Conservation (phyloP, 2,888 invertebrate species). For the Didymodactylos carnosus region DNA sequence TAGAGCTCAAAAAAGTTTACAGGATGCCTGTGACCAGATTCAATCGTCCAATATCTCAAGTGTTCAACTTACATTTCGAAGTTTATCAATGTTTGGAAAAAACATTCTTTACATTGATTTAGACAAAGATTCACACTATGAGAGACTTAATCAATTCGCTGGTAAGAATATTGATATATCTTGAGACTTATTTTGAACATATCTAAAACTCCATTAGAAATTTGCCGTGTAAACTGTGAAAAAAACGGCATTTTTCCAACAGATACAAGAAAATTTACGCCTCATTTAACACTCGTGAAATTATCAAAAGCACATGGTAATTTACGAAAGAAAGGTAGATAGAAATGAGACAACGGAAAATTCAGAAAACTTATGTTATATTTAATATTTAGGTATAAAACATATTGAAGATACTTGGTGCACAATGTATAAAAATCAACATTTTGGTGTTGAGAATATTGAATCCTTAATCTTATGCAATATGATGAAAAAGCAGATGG, state of each 20-base stretch:
- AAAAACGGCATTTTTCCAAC: conserved; percentile 16
- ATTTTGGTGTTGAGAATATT: background rate
- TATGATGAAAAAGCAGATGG: background rate
- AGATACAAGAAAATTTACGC: conserved; percentile 18
- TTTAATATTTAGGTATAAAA: background rate
- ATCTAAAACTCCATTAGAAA: too few relatives aligned
- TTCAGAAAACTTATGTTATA: background rate
- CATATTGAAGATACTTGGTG: background rate
- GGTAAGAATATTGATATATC: conserved; percentile 1
- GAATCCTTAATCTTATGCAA: background rate
- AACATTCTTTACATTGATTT: conserved; percentile 20
- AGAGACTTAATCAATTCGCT: conserved; percentile 16
- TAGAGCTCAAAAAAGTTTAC: background rate
- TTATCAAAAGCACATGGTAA: conserved; percentile 16
- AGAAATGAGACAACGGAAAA: background rate
- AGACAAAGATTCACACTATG: conserved; percentile 13
- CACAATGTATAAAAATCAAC: background rate
- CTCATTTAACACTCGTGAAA: conserved; percentile 20
- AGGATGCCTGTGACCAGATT: background rate
- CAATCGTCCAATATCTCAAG: background rate
- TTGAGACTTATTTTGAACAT: too few relatives aligned
- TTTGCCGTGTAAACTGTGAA: background rate
- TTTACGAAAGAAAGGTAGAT: conserved; percentile 11
- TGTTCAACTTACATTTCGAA: background rate
- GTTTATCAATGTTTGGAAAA: conserved; percentile 18